phyloP scores from a whole-genome alignment of 1,140 invertebrate genomes.

The Lepidurus apus region DNA sequence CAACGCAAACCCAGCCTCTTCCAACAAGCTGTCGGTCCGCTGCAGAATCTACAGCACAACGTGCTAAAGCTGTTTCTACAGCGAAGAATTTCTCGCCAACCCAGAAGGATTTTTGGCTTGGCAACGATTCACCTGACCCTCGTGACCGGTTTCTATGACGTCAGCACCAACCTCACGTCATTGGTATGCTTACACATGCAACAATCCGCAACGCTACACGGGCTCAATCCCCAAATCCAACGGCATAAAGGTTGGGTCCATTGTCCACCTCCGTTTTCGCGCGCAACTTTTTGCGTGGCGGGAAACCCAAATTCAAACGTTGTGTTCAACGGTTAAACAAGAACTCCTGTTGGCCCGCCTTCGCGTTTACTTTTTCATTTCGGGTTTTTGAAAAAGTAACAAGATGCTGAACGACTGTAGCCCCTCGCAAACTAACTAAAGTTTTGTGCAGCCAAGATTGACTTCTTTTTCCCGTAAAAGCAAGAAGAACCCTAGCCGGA shows the following conservation, averaged over 20 bases:
- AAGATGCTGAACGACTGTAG: too few species aligned
- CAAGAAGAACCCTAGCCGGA: slow-evolving; percentile 6
- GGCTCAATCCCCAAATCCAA: neutral
- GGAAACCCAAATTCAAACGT: too few species aligned
- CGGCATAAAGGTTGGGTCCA: neutral
- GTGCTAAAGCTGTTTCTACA: neutral
- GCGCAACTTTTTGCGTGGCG: neutral
- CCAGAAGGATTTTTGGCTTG: neutral
- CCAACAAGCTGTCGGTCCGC: neutral
- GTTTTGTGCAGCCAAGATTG: neutral
- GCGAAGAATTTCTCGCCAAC: neutral
- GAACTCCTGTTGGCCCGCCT: too few species aligned
- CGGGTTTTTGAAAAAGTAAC: too few species aligned
- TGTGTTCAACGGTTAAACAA: too few species aligned
- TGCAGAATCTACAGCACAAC: neutral
- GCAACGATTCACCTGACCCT: slow-evolving; percentile 17
- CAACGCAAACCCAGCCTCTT: slow-evolving; percentile 1
- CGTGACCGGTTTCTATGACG: slow-evolving; percentile 13
- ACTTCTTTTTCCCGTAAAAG: neutral
- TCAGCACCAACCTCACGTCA: slow-evolving; percentile 18
- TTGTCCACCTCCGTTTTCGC: neutral
- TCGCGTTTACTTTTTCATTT: too few species aligned
- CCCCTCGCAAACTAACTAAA: neutral
- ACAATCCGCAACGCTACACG: neutral
- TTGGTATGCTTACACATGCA: slow-evolving; percentile 10